A percentile compares a stretch with the other conserved stretches of the same genome.
Conservation (phyloP, 2,888 invertebrate species). For the Spilosoma lubricipeda region DNA sequence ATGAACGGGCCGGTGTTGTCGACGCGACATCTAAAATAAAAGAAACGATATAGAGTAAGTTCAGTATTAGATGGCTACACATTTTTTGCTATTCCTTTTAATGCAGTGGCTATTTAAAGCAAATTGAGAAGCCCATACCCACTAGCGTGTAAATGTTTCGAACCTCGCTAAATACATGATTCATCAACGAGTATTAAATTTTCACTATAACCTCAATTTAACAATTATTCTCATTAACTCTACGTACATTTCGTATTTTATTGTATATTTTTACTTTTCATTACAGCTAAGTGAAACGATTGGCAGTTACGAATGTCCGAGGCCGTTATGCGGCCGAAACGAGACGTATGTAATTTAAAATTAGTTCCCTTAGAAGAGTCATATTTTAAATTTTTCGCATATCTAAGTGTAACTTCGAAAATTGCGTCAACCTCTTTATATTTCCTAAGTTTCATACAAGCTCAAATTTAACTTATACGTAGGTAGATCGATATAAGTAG, state of each 20-base stretch:
- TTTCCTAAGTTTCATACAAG: slow-evolving; percentile 77
- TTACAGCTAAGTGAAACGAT: slow-evolving; percentile 74
- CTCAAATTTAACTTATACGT: slow-evolving; percentile 84
- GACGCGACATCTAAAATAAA: slow-evolving; percentile 36
- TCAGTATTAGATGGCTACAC: slow-evolving; percentile 32
- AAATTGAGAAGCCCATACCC: slow-evolving; percentile 47
- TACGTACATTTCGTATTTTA: slow-evolving; percentile 75
- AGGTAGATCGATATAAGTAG: slow-evolving; percentile 78
- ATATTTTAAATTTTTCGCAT: slow-evolving; percentile 61
- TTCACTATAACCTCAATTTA: slow-evolving; percentile 82
- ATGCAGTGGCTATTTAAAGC: slow-evolving; percentile 36
- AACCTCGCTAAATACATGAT: slow-evolving; percentile 70
- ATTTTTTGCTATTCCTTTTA: slow-evolving; percentile 10
- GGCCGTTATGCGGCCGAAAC: slow-evolving; percentile 57
- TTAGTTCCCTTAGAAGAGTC: slow-evolving; percentile 54
- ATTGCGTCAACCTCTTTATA: slow-evolving; percentile 59
- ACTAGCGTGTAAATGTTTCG: slow-evolving; percentile 54
- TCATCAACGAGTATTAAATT: slow-evolving; percentile 83
- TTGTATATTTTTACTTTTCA: slow-evolving; percentile 58
- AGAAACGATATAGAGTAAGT: slow-evolving; percentile 57
- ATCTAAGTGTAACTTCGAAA: slow-evolving; percentile 60
- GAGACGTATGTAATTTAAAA: slow-evolving; percentile 52
- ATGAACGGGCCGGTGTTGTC: slow-evolving; percentile 34
- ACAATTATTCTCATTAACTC: slow-evolving; percentile 78
- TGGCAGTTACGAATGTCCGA: slow-evolving; percentile 75